These are phyloP conservation scores for Melanotus villosus DNA, from an alignment of 2,888 invertebrate species.

Conservation along the genomic window DNA sequence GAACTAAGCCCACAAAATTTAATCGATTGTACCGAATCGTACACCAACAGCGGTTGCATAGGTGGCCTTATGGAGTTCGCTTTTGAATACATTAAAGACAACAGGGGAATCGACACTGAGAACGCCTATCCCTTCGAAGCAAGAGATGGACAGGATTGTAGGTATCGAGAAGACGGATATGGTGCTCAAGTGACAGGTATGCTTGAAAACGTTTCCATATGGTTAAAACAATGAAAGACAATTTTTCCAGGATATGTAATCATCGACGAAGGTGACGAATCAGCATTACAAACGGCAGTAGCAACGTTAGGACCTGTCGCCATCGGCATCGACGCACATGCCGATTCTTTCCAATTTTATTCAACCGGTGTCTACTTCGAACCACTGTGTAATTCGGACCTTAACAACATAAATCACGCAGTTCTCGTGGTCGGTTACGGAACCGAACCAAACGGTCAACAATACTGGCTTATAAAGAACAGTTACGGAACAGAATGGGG, in stretches of 20 bases:
- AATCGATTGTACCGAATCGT: conserved; percentile 70
- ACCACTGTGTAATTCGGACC: conserved; percentile 75
- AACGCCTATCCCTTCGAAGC: conserved; percentile 71
- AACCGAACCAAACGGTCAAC: conserved; percentile 72
- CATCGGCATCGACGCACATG: conserved; percentile 91
- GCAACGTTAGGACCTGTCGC: conserved; percentile 90
- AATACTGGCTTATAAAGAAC: conserved; percentile 81
- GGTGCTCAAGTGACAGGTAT: conserved; percentile 53
- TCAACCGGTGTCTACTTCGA: conserved; percentile 86
- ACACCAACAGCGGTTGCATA: conserved; percentile 71
- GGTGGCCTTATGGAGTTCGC: conserved; percentile 72
- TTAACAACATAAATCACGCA: conserved; percentile 84
- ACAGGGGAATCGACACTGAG: conserved; percentile 73
- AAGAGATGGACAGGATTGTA: conserved; percentile 50
- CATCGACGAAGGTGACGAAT: conserved; percentile 81
- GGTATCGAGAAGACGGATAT: conserved; percentile 49
- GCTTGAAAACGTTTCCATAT: not conserved
- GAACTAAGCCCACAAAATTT: conserved; percentile 73
- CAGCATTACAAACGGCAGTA: conserved; percentile 81
- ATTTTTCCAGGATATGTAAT: conserved; percentile 77
- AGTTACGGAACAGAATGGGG: conserved; percentile 72
- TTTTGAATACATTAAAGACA: conserved; percentile 69
- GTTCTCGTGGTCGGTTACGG: conserved; percentile 87
- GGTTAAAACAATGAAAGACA: not conserved
- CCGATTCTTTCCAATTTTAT: conserved; percentile 89